A percentile compares a stretch with the other conserved stretches of the same genome.
Evolutionary conservation across 2,888 invertebrate species (phyloP).

Genomic region (Ochropacha duplaris): DNA sequence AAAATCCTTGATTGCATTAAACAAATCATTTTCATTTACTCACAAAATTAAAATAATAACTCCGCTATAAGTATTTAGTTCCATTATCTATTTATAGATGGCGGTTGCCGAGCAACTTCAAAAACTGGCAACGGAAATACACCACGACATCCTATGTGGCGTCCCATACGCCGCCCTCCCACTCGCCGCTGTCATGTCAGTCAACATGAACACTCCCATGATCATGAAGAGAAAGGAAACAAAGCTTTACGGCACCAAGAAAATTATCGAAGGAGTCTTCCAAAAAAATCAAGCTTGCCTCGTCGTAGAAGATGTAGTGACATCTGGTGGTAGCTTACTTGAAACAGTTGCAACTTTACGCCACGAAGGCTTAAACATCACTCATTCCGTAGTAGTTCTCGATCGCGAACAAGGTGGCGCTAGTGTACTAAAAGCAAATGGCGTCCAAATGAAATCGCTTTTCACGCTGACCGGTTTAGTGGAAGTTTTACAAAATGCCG

Average conservation of each 20-base stretch:
- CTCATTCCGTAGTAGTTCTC: constrained; percentile 93
- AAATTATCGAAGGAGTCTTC: constrained; percentile 94
- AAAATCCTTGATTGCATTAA: too few relatives aligned
- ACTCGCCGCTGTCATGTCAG: constrained; percentile 92
- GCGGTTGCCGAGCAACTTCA: constrained; percentile 61
- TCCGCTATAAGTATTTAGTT: too few relatives aligned
- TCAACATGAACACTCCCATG: constrained; percentile 90
- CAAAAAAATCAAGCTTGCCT: constrained; percentile 86
- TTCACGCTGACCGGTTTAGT: constrained; percentile 86
- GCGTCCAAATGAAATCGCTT: constrained; percentile 87
- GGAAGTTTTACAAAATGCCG: constrained; percentile 83
- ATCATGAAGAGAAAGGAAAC: constrained; percentile 95
- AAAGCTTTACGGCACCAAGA: constrained; percentile 97
- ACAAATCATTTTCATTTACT: too few relatives aligned
- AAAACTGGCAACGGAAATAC: constrained; percentile 51
- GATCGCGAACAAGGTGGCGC: constrained; percentile 96
- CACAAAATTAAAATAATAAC: too few relatives aligned
- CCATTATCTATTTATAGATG: constrained; percentile 48
- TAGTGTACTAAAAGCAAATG: constrained; percentile 86
- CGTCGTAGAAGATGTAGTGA: constrained; percentile 97
- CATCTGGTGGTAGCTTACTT: constrained; percentile 95
- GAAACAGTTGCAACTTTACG: constrained; percentile 91
- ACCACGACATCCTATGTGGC: constrained; percentile 92
- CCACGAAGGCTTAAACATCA: constrained; percentile 85
- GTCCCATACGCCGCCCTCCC: constrained; percentile 99